phyloP scores from a whole-genome alignment of 2,888 invertebrate genomes.

The Agonopterix heracliana region DNA sequence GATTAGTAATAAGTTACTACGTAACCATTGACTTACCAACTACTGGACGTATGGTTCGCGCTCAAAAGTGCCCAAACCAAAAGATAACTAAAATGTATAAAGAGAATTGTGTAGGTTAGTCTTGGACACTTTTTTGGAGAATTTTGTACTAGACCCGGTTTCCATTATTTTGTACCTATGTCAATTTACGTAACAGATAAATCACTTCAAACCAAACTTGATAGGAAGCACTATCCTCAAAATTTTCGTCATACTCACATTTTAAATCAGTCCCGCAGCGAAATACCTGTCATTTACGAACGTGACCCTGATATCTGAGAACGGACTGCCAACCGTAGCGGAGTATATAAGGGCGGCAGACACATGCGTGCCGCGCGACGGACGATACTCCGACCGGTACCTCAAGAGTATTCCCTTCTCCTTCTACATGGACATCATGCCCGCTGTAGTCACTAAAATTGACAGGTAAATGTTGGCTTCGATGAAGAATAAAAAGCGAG shows the following conservation, averaged over 20 bases:
- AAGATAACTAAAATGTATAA: not conserved
- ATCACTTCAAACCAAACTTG: no score
- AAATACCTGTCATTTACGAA: constrained; percentile 79
- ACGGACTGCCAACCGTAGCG: constrained; percentile 72
- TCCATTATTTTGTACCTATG: no score
- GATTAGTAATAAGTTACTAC: no score
- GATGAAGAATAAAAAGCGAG: no score
- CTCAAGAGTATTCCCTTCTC: constrained; percentile 76
- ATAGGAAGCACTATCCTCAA: not conserved
- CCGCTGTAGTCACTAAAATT: constrained; percentile 73
- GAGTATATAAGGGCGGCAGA: constrained; percentile 59
- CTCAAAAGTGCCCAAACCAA: not conserved
- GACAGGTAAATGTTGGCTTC: constrained; percentile 50
- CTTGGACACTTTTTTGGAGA: no score
- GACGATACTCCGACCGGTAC: constrained; percentile 72
- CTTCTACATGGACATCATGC: constrained; percentile 80
- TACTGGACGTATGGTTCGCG: not conserved
- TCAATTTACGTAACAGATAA: no score
- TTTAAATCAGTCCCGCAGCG: constrained; percentile 48
- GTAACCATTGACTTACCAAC: no score
- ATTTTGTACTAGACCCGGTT: no score
- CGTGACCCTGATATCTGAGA: constrained; percentile 80
- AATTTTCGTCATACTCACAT: not conserved
- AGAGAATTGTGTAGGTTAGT: no score
- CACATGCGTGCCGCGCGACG: constrained; percentile 69